These are phyloP conservation scores for Rhea pennata DNA, from an alignment of 2,113 vertebrate species.

Conservation along the genomic window DNA sequence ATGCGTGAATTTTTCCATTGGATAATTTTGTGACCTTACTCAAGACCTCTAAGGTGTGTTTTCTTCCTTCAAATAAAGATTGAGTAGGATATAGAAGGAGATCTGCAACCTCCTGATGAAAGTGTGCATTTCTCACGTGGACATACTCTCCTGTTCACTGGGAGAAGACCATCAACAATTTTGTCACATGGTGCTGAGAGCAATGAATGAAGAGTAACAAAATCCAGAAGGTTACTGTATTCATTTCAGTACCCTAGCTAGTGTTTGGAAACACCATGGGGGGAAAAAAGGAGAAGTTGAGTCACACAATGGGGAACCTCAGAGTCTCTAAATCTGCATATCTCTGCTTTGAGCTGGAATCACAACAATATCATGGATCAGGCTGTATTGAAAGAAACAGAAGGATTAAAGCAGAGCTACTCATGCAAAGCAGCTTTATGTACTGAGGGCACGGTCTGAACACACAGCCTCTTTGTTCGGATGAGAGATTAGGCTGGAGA, in stretches of 20 bases:
- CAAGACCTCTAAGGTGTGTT: background rate
- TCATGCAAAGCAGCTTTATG: background rate
- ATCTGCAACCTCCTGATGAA: background rate
- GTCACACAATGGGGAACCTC: background rate
- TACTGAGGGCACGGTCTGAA: background rate
- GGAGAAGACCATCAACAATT: background rate
- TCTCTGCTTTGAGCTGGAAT: background rate
- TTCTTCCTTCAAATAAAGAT: background rate
- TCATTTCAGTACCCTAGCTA: background rate
- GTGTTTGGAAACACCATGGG: background rate
- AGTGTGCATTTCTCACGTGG: background rate
- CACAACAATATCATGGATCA: background rate
- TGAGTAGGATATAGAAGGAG: background rate
- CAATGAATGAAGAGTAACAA: background rate
- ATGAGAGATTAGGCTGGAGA: background rate
- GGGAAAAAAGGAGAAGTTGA: background rate
- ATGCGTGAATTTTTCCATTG: background rate
- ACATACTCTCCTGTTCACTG: background rate
- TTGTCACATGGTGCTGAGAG: background rate
- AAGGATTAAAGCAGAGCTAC: background rate
- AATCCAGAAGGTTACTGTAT: background rate
- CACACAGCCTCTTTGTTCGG: background rate
- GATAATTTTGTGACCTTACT: background rate
- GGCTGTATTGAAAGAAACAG: background rate
- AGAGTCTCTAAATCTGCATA: background rate